Evolutionary conservation across 2,888 invertebrate genomes (phyloP).

Genomic region (Ennomos fuscantarius): DNA sequence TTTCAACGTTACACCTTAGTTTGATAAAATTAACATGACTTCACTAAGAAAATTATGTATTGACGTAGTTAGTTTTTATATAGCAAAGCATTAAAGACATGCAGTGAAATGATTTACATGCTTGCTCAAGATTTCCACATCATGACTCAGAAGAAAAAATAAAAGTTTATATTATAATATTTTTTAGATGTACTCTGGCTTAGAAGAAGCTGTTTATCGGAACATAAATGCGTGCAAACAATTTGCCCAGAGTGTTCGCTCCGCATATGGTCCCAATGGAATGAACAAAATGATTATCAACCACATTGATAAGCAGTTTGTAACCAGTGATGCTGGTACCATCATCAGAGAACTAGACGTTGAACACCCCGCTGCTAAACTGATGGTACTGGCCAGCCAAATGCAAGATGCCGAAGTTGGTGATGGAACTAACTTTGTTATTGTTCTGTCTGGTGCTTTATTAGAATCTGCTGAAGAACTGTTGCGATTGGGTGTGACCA

Average conservation of each 20-base stretch:
- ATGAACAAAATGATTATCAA: conserved; percentile 99
- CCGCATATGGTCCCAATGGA: conserved; percentile 99
- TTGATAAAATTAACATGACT: background rate
- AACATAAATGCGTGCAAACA: conserved; percentile 99
- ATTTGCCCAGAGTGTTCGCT: conserved; percentile 95
- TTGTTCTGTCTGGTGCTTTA: conserved; percentile 96
- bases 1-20: background rate
- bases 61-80: background rate
- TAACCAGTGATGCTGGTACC: conserved; percentile 99
- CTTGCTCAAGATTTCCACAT: too few relatives aligned
- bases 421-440: conserved; percentile 99
- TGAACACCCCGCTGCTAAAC: conserved; percentile 98
- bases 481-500: conserved; percentile 97
- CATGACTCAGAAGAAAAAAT: too few relatives aligned
- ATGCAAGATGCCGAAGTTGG: conserved; percentile 99
- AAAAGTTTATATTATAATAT: conserved; percentile 8
- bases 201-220: conserved; percentile 98
- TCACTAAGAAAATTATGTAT: conserved; percentile 11
- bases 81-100: too few relatives aligned
- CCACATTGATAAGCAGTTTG: conserved; percentile 98
- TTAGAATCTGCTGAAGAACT: conserved; percentile 97
- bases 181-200: conserved; percentile 90
- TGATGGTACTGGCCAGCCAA: conserved; percentile 97
- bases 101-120: too few relatives aligned
- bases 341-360: conserved; percentile 98